Conservation (phyloP, 2,888 invertebrate species). For the Globia sparganii region DNA sequence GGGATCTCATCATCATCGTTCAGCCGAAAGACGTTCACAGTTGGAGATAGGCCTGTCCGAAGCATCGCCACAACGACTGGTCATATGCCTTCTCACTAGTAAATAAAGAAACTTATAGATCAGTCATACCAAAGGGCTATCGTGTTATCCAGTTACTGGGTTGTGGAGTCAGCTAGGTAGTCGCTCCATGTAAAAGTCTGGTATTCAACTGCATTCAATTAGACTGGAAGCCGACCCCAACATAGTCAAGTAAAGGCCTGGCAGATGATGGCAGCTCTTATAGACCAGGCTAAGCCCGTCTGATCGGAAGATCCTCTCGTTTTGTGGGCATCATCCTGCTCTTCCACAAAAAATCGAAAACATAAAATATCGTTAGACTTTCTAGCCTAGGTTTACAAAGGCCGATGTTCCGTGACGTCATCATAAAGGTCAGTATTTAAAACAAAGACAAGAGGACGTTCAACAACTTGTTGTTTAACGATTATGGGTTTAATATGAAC, state of each 20-base stretch:
- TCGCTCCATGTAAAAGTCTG: not conserved
- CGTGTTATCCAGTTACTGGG: not conserved
- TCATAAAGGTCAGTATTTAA: slow-evolving; percentile 42
- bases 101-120: not conserved
- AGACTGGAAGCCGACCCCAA: not conserved
- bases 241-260: not conserved
- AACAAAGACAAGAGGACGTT: slow-evolving; percentile 14
- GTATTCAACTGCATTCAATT: not conserved
- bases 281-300: not conserved
- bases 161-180: not conserved
- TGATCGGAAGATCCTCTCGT: not conserved
- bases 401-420: slow-evolving; percentile 6
- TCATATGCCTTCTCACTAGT: not conserved
- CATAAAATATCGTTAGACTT: not conserved
- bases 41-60: too few relatives aligned
- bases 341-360: too few relatives aligned
- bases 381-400: slow-evolving; percentile 15
- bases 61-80: not conserved
- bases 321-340: not conserved
- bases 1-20: not conserved
- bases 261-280: not conserved
- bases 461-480: slow-evolving; percentile 24
- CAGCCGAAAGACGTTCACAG: not conserved
- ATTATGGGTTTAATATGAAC: slow-evolving; percentile 1
- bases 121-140: not conserved